Evolutionary conservation across 2,797 vertebrate species (phyloP).

Genomic region (Menidia menidia): DNA sequence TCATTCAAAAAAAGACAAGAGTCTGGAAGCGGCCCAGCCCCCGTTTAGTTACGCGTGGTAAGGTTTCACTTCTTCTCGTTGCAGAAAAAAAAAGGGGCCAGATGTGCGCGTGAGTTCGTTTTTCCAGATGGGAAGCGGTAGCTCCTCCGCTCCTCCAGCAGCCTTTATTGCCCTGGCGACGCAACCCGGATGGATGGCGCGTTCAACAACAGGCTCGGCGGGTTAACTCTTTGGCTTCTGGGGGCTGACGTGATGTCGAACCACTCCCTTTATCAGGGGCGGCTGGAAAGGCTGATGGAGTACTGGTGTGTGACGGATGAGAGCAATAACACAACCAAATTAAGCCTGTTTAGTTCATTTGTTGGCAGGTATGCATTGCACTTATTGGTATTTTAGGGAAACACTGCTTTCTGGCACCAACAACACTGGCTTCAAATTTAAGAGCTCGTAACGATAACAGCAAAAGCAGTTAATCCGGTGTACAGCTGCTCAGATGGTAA

Average conservation of each 20-base stretch:
- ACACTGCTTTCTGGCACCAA: neutral
- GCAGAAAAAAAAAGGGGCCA: constrained; percentile 27
- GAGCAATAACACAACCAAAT: neutral
- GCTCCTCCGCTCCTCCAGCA: constrained; percentile 73
- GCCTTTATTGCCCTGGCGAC: constrained; percentile 70
- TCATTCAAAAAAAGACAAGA: neutral
- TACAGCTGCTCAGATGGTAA: too few species aligned
- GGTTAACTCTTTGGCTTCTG: constrained; percentile 77
- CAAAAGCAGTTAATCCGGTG: too few species aligned
- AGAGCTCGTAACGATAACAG: neutral
- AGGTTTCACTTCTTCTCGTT: constrained; percentile 7
- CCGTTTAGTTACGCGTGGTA: neutral
- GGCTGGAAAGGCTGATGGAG: constrained; percentile 15
- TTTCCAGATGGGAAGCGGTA: constrained; percentile 76
- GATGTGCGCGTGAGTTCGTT: constrained; percentile 57
- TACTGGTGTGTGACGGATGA: constrained; percentile 3
- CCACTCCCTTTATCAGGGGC: constrained; percentile 66
- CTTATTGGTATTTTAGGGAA: neutral
- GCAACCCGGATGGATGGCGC: constrained; percentile 71
- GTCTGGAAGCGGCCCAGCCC: constrained; percentile 14
- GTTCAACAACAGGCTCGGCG: constrained; percentile 60
- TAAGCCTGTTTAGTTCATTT: neutral
- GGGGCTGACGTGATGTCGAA: constrained; percentile 49
- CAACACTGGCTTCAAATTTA: neutral
- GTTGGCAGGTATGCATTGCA: neutral